A percentile compares a stretch with the other conserved stretches of the same genome.
These are phyloP conservation scores for Gnathonemus longibarbis DNA, from an alignment of 2,113 vertebrate species.

Conservation along the genomic window DNA sequence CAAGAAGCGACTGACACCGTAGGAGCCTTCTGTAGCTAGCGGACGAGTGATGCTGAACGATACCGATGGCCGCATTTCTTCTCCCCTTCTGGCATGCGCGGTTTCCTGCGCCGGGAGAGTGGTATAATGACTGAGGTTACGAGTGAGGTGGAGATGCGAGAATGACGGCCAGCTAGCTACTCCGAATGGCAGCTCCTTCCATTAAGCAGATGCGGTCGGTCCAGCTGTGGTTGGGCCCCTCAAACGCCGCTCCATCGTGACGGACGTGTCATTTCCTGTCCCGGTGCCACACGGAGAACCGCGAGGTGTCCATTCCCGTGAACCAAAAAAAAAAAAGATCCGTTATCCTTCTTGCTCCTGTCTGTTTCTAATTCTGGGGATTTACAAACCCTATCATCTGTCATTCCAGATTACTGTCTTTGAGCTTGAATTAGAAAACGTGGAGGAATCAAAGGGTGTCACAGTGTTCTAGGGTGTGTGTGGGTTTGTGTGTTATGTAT, in stretches of 20 bases:
- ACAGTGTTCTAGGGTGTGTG: neutral
- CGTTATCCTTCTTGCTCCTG: neutral
- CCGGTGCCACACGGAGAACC: neutral
- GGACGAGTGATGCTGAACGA: neutral
- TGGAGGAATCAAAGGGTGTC: neutral
- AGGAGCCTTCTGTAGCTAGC: neutral
- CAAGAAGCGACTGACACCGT: neutral
- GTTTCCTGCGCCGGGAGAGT: neutral
- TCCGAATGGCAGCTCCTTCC: neutral
- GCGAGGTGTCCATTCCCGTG: neutral
- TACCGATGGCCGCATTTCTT: neutral
- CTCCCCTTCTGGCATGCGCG: neutral
- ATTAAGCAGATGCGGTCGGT: neutral
- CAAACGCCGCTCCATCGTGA: neutral
- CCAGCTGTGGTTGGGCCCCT: neutral
- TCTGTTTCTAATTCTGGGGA: slow-evolving; percentile 6
- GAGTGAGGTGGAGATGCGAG: neutral
- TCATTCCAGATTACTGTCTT: neutral
- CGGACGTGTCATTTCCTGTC: neutral
- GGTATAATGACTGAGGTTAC: neutral
- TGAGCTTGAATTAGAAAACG: neutral
- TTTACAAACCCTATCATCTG: neutral
- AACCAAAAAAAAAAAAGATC: neutral
- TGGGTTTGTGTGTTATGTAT: neutral
- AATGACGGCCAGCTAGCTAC: neutral